These are phyloP conservation scores for Dendrocopos noguchii DNA, from an alignment of 2,113 vertebrate species.

Conservation along the genomic window DNA sequence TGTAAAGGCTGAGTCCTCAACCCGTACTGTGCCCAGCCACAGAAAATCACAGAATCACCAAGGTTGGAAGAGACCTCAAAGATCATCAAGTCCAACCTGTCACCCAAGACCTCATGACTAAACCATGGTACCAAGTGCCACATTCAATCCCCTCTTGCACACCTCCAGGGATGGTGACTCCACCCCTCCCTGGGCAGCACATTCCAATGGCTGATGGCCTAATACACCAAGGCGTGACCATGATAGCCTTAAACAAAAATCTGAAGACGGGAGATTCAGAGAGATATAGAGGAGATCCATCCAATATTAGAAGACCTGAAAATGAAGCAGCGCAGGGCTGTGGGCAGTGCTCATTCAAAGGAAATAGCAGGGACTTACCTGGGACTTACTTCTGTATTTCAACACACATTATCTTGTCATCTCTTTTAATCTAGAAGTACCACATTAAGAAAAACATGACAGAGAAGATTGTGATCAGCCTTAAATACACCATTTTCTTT, in stretches of 20 bases:
- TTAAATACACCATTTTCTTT: conserved; percentile 25
- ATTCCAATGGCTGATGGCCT: too few relatives aligned
- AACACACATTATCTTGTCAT: background rate
- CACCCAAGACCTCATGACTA: too few relatives aligned
- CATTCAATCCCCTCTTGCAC: too few relatives aligned
- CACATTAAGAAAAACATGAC: conserved; percentile 1
- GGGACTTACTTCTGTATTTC: background rate
- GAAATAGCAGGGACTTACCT: fast-evolving
- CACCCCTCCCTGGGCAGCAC: too few relatives aligned
- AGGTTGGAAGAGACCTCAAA: too few relatives aligned
- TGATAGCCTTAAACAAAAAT: too few relatives aligned
- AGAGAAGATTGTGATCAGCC: background rate
- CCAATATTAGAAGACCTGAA: background rate
- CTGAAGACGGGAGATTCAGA: too few relatives aligned
- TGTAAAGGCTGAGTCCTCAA: background rate
- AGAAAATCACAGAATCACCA: background rate
- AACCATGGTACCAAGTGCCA: too few relatives aligned
- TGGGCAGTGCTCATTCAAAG: fast-evolving
- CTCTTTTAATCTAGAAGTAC: conserved; percentile 16
- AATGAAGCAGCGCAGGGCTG: fast-evolving
- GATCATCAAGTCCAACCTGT: too few relatives aligned
- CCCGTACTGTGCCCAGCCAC: fast-evolving
- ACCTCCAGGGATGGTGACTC: too few relatives aligned
- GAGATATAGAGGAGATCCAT: too few relatives aligned
- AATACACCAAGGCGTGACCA: too few relatives aligned